Conservation (phyloP, 2,888 invertebrate species). For the Copidosoma aretas region DNA sequence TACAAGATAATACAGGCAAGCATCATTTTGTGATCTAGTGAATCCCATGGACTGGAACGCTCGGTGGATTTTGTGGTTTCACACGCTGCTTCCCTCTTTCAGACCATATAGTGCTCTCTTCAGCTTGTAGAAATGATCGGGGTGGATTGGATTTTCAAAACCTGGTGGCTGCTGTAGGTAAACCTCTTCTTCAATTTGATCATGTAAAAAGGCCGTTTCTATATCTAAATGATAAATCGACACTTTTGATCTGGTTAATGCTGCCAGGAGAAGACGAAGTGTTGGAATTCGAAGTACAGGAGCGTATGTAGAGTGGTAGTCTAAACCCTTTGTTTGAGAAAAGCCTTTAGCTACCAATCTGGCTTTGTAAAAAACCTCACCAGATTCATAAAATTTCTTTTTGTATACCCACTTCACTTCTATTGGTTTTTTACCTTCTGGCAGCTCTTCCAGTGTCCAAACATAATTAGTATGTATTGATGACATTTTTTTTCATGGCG, state of each 20-base stretch:
- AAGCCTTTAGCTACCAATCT: constrained; percentile 4
- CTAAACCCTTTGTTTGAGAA: not conserved
- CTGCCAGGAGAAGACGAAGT: not conserved
- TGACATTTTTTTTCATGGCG: not conserved
- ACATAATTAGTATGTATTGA: not conserved
- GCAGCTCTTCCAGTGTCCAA: not conserved
- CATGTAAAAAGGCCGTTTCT: not conserved
- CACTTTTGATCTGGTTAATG: not conserved
- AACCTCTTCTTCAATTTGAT: not conserved
- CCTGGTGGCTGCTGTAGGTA: not conserved
- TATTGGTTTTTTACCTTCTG: not conserved
- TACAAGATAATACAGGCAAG: not conserved
- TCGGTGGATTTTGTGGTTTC: not conserved
- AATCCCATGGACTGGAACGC: not conserved
- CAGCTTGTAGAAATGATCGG: not conserved
- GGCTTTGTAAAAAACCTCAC: not conserved
- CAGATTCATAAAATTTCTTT: not conserved
- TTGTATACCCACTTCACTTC: not conserved
- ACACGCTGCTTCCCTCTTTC: not conserved
- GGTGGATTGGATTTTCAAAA: not conserved
- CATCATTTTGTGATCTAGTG: not conserved
- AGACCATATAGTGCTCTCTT: not conserved
- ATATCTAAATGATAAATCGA: not conserved
- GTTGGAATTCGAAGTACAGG: not conserved
- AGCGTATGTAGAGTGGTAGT: not conserved